These are phyloP conservation scores for Drosophila planitibia DNA, from an alignment of 2,888 invertebrate species.

Conservation along the genomic window DNA sequence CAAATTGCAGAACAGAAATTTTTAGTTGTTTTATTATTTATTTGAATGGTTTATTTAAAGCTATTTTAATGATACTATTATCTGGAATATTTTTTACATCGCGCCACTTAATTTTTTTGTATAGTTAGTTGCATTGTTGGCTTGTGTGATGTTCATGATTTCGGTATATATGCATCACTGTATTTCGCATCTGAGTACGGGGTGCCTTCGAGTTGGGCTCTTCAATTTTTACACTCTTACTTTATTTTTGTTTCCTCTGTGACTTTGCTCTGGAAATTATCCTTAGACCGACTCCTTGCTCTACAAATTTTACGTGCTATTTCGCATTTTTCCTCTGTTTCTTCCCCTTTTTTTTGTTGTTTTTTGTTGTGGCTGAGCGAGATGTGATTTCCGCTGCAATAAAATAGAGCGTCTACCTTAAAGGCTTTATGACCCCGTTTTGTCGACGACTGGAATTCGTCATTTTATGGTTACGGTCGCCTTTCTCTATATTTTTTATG, in stretches of 20 bases:
- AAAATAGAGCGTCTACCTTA: slow-evolving; percentile 76
- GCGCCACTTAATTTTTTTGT: too few species aligned
- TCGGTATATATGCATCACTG: fast-evolving
- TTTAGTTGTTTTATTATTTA: not conserved
- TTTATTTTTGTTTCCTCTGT: slow-evolving; percentile 2
- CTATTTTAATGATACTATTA: not conserved
- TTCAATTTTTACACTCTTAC: not conserved
- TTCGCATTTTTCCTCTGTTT: slow-evolving; percentile 31
- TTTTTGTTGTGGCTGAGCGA: slow-evolving; percentile 33
- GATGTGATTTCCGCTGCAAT: slow-evolving; percentile 76
- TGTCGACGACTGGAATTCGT: slow-evolving; percentile 60
- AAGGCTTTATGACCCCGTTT: slow-evolving; percentile 69
- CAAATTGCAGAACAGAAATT: not conserved
- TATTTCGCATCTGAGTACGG: not conserved
- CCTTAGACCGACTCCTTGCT: slow-evolving; percentile 36
- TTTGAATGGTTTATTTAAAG: not conserved
- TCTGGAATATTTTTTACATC: not conserved
- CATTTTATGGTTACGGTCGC: slow-evolving; percentile 65
- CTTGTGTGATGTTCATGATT: not conserved
- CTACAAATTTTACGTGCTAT: slow-evolving; percentile 72
- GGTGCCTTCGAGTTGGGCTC: not conserved
- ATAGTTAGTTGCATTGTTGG: not conserved
- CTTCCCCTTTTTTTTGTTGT: slow-evolving; percentile 2
- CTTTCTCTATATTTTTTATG: slow-evolving; percentile 49
- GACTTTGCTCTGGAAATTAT: slow-evolving; percentile 46